Conservation (phyloP, 1,140 invertebrate species). For the Trinorchestia longiramus region DNA sequence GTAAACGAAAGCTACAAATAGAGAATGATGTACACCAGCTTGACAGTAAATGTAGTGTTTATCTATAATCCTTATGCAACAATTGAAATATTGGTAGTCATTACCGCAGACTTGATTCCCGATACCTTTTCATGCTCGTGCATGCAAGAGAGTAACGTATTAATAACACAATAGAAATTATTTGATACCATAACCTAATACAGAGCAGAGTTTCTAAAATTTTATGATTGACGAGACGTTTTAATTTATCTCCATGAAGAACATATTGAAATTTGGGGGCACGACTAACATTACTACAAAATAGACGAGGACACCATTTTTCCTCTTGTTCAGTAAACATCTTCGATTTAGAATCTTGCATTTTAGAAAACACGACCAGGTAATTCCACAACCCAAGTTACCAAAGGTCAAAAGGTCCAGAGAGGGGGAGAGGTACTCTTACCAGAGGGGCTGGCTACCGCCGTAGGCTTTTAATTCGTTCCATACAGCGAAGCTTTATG, state of each 20-base stretch:
- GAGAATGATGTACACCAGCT: neutral
- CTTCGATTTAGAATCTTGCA: too few species aligned
- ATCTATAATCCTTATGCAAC: neutral
- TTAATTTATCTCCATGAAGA: neutral
- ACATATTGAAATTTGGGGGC: neutral
- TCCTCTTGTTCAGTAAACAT: neutral
- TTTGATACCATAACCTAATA: too few species aligned
- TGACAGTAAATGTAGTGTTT: neutral
- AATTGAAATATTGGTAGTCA: constrained; percentile 12
- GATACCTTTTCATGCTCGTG: neutral
- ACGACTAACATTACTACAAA: neutral
- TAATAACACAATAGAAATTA: neutral
- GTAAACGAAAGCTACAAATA: neutral
- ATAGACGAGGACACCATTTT: neutral
- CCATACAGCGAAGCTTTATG: constrained; percentile 32
- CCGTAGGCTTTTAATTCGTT: constrained; percentile 41
- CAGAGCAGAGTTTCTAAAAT: neutral
- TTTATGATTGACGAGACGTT: neutral
- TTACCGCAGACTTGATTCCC: neutral
- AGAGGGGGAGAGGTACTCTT: neutral
- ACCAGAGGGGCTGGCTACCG: neutral
- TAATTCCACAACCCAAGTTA: neutral
- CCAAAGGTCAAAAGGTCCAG: neutral
- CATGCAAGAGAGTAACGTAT: neutral
- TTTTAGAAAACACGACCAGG: neutral